These are phyloP conservation scores for Labroides dimidiatus DNA, from an alignment of 2,797 vertebrate genomes.

Conservation along the genomic window DNA sequence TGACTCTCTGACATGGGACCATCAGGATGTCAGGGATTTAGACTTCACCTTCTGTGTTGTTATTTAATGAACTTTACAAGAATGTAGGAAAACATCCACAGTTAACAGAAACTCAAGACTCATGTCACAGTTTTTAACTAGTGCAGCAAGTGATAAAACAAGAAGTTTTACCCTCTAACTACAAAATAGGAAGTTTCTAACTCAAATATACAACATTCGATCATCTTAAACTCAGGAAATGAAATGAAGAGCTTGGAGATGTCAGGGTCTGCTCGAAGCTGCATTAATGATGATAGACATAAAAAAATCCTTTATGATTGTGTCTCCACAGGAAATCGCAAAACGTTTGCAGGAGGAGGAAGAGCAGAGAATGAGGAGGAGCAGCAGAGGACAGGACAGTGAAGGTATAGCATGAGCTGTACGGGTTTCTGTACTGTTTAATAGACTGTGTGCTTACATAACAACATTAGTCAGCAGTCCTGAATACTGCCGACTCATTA, in stretches of 20 bases:
- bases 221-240: background rate
- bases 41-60: too few relatives aligned
- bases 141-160: too few relatives aligned
- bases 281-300: background rate
- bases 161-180: too few relatives aligned
- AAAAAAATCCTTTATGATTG: background rate
- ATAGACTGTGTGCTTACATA: background rate
- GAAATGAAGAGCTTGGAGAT: background rate
- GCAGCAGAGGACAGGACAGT: slow-evolving; percentile 55
- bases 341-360: slow-evolving; percentile 85
- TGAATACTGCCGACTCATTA: background rate
- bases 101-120: too few relatives aligned
- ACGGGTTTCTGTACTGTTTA: background rate
- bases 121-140: too few relatives aligned
- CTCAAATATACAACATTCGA: too few relatives aligned
- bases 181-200: too few relatives aligned
- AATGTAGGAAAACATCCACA: too few relatives aligned
- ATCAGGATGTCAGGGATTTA: too few relatives aligned
- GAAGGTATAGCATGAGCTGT: slow-evolving; percentile 67
- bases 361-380: slow-evolving; percentile 61
- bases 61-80: too few relatives aligned
- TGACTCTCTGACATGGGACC: too few relatives aligned
- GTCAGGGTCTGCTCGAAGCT: background rate
- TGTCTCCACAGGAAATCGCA: slow-evolving; percentile 83
- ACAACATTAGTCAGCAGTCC: background rate